phyloP scores from a whole-genome alignment of 2,113 vertebrate genomes.

The Nibea coibor region DNA sequence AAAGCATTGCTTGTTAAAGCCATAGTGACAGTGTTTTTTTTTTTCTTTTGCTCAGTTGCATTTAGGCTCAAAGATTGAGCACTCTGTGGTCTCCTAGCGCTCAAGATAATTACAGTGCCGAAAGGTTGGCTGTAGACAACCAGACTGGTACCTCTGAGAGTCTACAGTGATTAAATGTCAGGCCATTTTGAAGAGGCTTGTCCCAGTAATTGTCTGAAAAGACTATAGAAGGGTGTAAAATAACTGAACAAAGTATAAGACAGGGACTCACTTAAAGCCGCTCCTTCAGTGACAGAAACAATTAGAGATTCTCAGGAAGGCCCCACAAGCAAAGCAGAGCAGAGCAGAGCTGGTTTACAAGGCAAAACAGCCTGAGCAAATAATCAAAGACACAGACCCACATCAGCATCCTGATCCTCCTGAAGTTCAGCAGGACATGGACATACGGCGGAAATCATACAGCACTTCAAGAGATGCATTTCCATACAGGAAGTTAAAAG shows the following conservation, averaged over 20 bases:
- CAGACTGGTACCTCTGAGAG: constrained; percentile 66
- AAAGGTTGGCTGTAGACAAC: constrained; percentile 64
- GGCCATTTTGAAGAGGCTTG: constrained; percentile 59
- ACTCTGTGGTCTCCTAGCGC: constrained; percentile 37
- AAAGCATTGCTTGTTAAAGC: constrained; percentile 41
- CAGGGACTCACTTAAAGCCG: constrained; percentile 34
- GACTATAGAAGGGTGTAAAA: constrained; percentile 50
- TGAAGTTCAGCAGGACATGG: not conserved
- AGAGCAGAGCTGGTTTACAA: constrained; percentile 39
- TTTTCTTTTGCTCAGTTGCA: constrained; percentile 31
- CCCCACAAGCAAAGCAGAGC: not conserved
- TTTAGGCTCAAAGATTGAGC: constrained; percentile 44
- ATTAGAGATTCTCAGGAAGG: constrained; percentile 38
- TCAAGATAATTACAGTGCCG: constrained; percentile 62
- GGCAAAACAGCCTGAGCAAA: constrained; percentile 43
- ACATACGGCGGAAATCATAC: not conserved
- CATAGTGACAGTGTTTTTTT: constrained; percentile 35
- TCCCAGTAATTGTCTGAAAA: constrained; percentile 65
- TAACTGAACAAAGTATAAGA: constrained; percentile 42
- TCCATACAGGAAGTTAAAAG: constrained; percentile 8
- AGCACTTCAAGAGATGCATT: constrained; percentile 14
- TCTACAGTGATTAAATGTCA: constrained; percentile 76
- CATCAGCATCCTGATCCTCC: not conserved
- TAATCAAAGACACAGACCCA: constrained; percentile 1
- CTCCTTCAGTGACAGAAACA: constrained; percentile 49